These are phyloP conservation scores for Drosophila sturtevanti DNA, from an alignment of 1,140 invertebrate genomes.

Conservation along the genomic window DNA sequence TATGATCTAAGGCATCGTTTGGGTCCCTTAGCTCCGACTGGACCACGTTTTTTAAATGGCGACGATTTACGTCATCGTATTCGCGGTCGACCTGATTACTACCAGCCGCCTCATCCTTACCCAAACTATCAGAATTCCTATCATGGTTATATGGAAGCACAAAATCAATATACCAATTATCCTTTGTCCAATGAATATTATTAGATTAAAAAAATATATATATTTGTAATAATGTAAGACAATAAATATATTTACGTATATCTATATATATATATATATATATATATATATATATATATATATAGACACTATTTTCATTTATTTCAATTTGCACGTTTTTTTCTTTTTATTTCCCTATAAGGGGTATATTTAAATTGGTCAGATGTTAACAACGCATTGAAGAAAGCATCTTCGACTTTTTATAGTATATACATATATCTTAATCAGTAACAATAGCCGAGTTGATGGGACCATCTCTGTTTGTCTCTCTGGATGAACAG, in stretches of 20 bases:
- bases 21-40: background rate
- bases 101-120: background rate
- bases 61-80: slow-evolving; percentile 26
- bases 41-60: background rate
- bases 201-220: background rate
- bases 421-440: too few relatives aligned
- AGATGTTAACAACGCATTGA: too few relatives aligned
- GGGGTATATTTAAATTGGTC: too few relatives aligned
- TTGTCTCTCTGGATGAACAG: too few relatives aligned
- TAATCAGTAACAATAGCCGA: too few relatives aligned
- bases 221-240: too few relatives aligned
- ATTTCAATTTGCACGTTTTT: background rate
- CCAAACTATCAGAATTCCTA: background rate
- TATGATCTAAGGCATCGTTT: slow-evolving; percentile 25
- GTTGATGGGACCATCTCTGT: too few relatives aligned
- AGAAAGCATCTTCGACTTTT: too few relatives aligned
- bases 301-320: background rate
- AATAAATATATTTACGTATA: too few relatives aligned
- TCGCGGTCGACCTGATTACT: background rate
- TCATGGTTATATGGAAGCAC: background rate
- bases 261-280: too few relatives aligned
- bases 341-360: background rate
- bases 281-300: background rate
- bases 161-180: background rate
- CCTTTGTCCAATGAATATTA: background rate